A percentile compares a stretch with the other conserved stretches of the same genome.
These are phyloP conservation scores for Proteles cristata DNA, from an alignment of 2,113 vertebrate species.

Conservation along the genomic window DNA sequence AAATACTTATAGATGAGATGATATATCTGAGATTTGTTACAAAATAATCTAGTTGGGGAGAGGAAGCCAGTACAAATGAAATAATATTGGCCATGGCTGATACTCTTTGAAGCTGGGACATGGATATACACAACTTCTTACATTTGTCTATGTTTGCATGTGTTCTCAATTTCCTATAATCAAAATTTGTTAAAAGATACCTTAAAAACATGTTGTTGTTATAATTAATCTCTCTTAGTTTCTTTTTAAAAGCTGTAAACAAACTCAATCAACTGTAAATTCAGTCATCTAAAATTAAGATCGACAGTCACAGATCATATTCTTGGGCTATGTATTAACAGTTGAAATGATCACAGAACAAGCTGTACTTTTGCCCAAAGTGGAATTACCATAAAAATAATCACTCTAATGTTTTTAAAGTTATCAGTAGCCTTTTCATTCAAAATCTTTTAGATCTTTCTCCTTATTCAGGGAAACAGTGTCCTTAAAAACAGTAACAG, in stretches of 20 bases:
- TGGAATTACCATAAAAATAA: conserved; percentile 35
- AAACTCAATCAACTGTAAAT: conserved; percentile 43
- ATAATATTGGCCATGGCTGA: neutral
- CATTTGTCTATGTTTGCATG: neutral
- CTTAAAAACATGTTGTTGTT: conserved; percentile 46
- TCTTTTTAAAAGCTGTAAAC: conserved; percentile 55
- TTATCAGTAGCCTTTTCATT: conserved; percentile 48
- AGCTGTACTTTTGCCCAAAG: conserved; percentile 21
- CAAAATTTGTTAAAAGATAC: conserved; percentile 11
- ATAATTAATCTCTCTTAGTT: conserved; percentile 36
- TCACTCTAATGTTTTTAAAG: neutral
- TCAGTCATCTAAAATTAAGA: conserved; percentile 45
- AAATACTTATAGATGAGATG: conserved; percentile 20
- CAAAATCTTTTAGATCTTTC: conserved; percentile 46
- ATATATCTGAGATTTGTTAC: conserved; percentile 22
- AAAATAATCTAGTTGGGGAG: neutral
- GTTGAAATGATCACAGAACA: neutral
- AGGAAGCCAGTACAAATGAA: neutral
- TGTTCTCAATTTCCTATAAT: conserved; percentile 14
- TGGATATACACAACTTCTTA: neutral
- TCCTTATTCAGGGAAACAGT: conserved; percentile 29
- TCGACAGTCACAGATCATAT: neutral
- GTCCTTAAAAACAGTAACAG: conserved; percentile 5
- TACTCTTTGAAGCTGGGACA: neutral
- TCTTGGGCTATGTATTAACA: conserved; percentile 39